A percentile compares a stretch with the other conserved stretches of the same genome.
Conservation (phyloP, 2,797 vertebrate genomes). For the Protosalanx chinensis region DNA sequence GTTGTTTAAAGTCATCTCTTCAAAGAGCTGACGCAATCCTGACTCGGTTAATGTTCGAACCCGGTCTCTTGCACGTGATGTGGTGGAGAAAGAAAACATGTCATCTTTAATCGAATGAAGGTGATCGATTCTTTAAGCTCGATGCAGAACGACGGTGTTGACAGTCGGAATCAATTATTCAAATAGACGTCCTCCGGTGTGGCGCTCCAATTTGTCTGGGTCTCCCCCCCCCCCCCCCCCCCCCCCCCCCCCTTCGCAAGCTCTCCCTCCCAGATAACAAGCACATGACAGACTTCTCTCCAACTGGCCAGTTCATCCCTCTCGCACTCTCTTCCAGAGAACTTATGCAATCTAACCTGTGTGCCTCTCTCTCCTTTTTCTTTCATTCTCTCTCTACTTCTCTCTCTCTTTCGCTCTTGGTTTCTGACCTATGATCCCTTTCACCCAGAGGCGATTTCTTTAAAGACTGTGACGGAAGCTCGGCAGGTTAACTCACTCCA, state of each 20-base stretch:
- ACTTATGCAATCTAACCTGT: no score
- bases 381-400: not conserved
- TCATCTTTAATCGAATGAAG: not conserved
- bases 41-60: not conserved
- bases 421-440: no score
- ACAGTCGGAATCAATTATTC: not conserved
- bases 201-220: not conserved
- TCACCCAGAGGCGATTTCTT: not conserved
- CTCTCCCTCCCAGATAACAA: not conserved
- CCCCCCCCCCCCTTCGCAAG: not conserved
- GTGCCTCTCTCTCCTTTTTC: no score
- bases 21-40: not conserved
- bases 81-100: not conserved
- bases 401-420: not conserved
- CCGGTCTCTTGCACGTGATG: not conserved
- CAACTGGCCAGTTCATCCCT: not conserved
- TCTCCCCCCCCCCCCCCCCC: not conserved
- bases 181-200: not conserved
- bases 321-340: not conserved
- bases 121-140: not conserved
- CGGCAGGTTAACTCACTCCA: no score
- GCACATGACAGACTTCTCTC: not conserved
- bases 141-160: not conserved
- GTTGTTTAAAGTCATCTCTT: not conserved
- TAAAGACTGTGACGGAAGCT: no score